phyloP scores from a whole-genome alignment of 2,888 invertebrate genomes.

The Pristionchus exspectatus region DNA sequence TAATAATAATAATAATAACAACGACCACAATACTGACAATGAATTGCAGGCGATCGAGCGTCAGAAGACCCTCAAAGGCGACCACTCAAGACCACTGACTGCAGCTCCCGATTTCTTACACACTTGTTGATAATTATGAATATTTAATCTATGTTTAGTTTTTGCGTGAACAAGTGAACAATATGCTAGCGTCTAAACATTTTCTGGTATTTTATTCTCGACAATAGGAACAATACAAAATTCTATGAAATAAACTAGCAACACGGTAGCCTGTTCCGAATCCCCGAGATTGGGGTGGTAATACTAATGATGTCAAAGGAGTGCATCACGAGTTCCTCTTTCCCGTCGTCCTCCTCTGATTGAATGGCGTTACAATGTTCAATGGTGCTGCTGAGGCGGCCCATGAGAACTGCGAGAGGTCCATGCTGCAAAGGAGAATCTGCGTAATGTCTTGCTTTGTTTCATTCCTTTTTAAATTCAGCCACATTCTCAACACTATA shows the following conservation, averaged over 20 bases:
- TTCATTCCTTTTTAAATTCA: neutral
- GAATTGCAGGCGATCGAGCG: slow-evolving; percentile 7
- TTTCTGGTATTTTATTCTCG: no score
- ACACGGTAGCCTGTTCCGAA: no score
- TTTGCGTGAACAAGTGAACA: no score
- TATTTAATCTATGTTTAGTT: no score
- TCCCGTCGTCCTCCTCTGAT: neutral
- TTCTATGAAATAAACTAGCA: no score
- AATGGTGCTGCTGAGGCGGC: neutral
- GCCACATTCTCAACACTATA: neutral
- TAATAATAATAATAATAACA: no score
- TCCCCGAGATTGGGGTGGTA: no score
- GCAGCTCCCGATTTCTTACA: neutral
- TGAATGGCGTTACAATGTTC: neutral
- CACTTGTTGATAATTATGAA: no score
- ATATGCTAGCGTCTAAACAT: no score
- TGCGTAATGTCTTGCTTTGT: no score
- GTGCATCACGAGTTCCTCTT: slow-evolving; percentile 23
- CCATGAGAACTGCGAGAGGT: slow-evolving; percentile 32
- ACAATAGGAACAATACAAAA: no score
- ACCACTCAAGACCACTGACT: neutral
- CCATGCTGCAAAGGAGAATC: slow-evolving; percentile 17
- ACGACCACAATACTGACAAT: neutral
- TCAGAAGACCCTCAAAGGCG: neutral
- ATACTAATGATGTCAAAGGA: no score